Evolutionary conservation across 2,113 vertebrate genomes (phyloP).

Genomic region (Vombatus ursinus): DNA sequence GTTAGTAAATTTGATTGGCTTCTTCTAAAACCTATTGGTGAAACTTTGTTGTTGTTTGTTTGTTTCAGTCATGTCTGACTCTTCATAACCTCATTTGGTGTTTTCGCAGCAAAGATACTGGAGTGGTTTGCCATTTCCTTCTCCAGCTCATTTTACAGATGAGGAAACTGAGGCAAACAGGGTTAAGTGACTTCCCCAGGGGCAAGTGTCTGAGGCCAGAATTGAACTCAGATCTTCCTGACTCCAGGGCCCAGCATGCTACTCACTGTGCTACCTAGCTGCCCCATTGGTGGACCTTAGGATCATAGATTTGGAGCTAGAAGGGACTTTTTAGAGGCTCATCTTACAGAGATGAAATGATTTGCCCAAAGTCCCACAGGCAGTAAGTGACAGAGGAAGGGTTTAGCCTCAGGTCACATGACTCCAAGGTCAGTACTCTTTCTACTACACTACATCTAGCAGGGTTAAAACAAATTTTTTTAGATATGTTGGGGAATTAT

Average conservation of each 20-base stretch:
- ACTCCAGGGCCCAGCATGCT: neutral
- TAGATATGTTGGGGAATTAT: neutral
- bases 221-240: neutral
- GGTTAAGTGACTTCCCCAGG: neutral
- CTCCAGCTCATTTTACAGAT: neutral
- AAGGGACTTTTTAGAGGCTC: neutral
- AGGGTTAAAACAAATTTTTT: neutral
- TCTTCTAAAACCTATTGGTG: neutral
- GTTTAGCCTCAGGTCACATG: too few species aligned
- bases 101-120: neutral
- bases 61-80: neutral
- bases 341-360: neutral
- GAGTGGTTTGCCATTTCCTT: neutral
- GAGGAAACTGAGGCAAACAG: neutral
- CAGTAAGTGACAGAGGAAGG: neutral
- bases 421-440: neutral
- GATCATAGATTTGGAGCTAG: neutral
- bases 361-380: neutral
- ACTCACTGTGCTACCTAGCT: neutral
- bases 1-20: neutral
- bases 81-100: neutral
- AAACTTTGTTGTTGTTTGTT: neutral
- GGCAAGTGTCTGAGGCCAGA: neutral
- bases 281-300: neutral
- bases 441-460: neutral